Conservation (phyloP, 2,113 vertebrate species). For the Gadus chalcogrammus region DNA sequence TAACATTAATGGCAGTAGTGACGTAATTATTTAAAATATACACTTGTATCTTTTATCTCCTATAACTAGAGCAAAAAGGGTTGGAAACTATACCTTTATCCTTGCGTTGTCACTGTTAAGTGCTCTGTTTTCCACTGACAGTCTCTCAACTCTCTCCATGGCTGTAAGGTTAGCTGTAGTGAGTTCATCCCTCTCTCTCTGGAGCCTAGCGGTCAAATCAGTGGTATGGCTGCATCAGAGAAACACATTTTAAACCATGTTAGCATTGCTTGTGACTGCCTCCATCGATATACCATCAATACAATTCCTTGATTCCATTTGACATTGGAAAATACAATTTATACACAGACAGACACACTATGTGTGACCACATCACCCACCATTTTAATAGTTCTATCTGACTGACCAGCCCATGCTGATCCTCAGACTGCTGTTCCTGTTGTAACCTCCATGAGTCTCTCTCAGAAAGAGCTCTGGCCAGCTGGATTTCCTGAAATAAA, state of each 20-base stretch:
- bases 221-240: constrained; percentile 69
- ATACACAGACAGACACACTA: not conserved
- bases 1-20: too few species aligned
- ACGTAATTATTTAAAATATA: not conserved
- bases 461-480: constrained; percentile 68
- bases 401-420: constrained; percentile 70
- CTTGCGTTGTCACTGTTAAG: constrained; percentile 72
- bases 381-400: constrained; percentile 71
- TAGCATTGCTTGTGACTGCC: not conserved
- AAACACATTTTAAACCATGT: not conserved
- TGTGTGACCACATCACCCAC: constrained; percentile 51
- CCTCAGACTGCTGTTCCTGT: constrained; percentile 70
- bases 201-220: constrained; percentile 68
- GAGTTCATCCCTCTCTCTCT: constrained; percentile 62
- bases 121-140: constrained; percentile 71
- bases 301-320: not conserved
- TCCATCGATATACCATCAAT: too few species aligned
- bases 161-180: constrained; percentile 65
- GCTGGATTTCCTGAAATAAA: constrained; percentile 75
- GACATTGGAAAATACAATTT: not conserved
- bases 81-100: constrained; percentile 72
- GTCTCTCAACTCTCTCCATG: constrained; percentile 67
- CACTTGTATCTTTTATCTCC: not conserved
- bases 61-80: not conserved
- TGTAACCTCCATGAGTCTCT: constrained; percentile 71